Conservation (phyloP, 2,113 vertebrate genomes). For the Grammomys surdaster region DNA sequence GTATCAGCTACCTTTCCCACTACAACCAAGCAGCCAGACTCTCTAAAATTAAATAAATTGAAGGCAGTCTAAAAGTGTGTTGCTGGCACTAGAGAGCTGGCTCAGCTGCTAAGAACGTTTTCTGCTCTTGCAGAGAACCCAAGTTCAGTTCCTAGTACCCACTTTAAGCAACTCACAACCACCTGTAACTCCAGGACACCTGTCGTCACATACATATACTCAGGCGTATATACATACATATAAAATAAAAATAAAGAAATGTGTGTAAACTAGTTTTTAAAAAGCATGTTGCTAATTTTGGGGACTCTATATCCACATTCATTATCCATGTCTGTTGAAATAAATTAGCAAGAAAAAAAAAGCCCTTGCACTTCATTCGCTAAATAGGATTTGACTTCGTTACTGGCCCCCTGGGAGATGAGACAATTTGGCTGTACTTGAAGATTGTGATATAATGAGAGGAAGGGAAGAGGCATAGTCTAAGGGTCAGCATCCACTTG, state of each 20-base stretch:
- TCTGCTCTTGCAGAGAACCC: background rate
- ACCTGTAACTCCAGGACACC: background rate
- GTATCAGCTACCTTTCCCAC: background rate
- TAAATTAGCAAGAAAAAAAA: constrained; percentile 45
- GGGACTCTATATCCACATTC: background rate
- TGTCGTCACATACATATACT: background rate
- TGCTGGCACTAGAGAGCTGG: background rate
- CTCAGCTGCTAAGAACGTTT: background rate
- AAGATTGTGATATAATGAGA: constrained; percentile 7
- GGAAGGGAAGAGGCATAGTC: background rate
- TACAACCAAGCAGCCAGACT: background rate
- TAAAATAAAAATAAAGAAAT: background rate
- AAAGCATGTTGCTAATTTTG: constrained; percentile 30
- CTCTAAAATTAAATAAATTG: constrained; percentile 56
- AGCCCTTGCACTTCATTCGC: constrained; percentile 34
- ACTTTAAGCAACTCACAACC: background rate
- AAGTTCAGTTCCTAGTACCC: background rate
- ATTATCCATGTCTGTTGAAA: constrained; percentile 13
- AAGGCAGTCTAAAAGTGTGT: background rate
- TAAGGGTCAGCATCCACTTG: background rate
- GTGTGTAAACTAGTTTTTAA: background rate
- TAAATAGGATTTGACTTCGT: constrained; percentile 32
- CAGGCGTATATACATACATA: background rate
- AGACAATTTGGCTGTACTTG: background rate
- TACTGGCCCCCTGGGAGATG: background rate